Evolutionary conservation across 2,888 invertebrate species (phyloP).

Genomic region (Drosophila pseudotakahashii): DNA sequence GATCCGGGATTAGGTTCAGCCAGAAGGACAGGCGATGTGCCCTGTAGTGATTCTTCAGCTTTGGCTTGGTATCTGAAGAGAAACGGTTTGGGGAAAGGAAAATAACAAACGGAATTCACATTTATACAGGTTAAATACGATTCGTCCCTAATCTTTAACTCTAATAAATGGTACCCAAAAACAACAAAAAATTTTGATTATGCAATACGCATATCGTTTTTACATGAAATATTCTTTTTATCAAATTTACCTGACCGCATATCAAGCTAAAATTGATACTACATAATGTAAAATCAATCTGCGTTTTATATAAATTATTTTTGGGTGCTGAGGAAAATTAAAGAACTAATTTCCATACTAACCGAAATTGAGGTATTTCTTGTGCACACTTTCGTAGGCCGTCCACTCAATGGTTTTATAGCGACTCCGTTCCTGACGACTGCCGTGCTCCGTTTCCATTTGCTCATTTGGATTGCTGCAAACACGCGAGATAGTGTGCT

Average conservation of each 20-base stretch:
- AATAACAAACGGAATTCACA: neutral
- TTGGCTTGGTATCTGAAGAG: constrained; percentile 92
- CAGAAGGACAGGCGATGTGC: constrained; percentile 97
- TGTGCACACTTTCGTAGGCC: constrained; percentile 95
- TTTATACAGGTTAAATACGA: neutral
- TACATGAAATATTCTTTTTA: too few relatives aligned
- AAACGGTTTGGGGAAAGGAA: neutral
- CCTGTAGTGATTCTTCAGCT: constrained; percentile 96
- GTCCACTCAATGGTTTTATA: constrained; percentile 97
- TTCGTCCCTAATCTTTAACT: neutral
- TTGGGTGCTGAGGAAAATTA: neutral
- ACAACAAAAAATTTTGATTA: too few relatives aligned
- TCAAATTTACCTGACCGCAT: too few relatives aligned
- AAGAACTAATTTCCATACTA: constrained; percentile 74
- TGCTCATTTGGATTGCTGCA: constrained; percentile 95
- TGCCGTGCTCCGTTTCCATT: constrained; percentile 88
- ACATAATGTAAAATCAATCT: too few relatives aligned
- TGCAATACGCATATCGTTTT: too few relatives aligned
- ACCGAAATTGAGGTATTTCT: constrained; percentile 96
- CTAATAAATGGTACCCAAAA: neutral
- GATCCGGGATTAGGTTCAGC: constrained; percentile 96
- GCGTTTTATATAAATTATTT: too few relatives aligned
- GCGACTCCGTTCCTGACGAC: constrained; percentile 91
- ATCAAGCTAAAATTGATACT: too few relatives aligned
- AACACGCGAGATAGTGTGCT: constrained; percentile 15